phyloP scores from a whole-genome alignment of 1,140 invertebrate genomes.

The Solen grandis region DNA sequence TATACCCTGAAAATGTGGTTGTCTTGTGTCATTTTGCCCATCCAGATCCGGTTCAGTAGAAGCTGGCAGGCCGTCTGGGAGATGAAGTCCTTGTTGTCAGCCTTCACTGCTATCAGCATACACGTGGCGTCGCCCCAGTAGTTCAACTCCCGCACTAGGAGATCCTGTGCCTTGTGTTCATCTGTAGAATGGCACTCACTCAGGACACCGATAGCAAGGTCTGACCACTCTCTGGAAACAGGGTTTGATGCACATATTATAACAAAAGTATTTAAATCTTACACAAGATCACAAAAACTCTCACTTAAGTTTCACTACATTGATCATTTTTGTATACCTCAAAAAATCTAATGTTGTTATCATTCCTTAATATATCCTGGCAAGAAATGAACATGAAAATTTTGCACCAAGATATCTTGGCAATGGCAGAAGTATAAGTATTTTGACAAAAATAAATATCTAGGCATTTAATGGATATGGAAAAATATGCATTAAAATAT shows the following conservation, averaged over 20 bases:
- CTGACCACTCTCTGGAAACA: conserved; percentile 74
- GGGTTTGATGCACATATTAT: not conserved
- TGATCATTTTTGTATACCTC: no score
- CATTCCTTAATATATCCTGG: no score
- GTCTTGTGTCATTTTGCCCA: conserved; percentile 73
- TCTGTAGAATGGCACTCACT: conserved; percentile 78
- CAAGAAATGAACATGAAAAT: no score
- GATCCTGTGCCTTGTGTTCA: conserved; percentile 75
- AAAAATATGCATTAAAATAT: no score
- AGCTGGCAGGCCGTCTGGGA: conserved; percentile 79
- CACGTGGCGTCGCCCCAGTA: conserved; percentile 78
- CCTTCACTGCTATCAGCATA: conserved; percentile 76
- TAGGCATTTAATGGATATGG: no score
- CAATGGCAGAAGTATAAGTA: no score
- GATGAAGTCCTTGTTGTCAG: conserved; percentile 79
- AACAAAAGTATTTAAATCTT: not conserved
- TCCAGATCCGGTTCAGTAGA: conserved; percentile 79
- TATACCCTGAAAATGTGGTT: conserved; percentile 67
- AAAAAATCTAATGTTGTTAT: no score
- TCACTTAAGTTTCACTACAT: no score
- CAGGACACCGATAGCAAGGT: conserved; percentile 76
- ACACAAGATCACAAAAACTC: not conserved
- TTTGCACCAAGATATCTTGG: no score
- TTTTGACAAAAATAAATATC: no score
- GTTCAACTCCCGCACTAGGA: conserved; percentile 72